phyloP scores from a whole-genome alignment of 2,888 invertebrate species.

The Brenthis hecate region DNA sequence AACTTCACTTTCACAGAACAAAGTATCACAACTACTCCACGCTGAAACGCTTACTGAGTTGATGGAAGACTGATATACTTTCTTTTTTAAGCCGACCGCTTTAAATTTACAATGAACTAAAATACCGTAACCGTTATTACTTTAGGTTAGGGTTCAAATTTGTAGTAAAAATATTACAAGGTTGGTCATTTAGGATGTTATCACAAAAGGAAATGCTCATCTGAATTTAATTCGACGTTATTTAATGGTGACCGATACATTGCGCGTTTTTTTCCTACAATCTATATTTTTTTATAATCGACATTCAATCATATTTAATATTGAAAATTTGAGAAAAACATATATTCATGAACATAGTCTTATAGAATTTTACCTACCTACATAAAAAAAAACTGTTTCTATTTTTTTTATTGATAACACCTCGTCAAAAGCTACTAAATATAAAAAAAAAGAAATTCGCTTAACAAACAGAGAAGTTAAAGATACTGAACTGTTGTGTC shows the following conservation, averaged over 20 bases:
- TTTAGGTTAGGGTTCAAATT: slow-evolving; percentile 28
- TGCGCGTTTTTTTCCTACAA: slow-evolving; percentile 19
- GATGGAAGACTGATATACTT: slow-evolving; percentile 29
- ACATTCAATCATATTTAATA: too few species aligned
- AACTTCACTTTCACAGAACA: slow-evolving; percentile 23
- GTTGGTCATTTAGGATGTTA: not conserved
- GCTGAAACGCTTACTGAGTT: slow-evolving; percentile 25
- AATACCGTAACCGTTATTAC: slow-evolving; percentile 7
- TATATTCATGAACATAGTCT: too few species aligned
- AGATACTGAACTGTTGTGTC: too few species aligned
- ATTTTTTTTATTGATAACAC: too few species aligned
- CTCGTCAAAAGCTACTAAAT: too few species aligned
- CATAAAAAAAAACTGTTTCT: too few species aligned
- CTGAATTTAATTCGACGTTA: slow-evolving; percentile 15
- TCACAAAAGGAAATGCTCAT: slow-evolving; percentile 25
- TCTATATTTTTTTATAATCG: not conserved
- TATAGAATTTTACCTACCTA: too few species aligned
- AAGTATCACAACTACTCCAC: slow-evolving; percentile 20
- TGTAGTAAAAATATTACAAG: not conserved
- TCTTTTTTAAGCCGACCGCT: slow-evolving; percentile 36
- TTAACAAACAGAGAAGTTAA: too few species aligned
- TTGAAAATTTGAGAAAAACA: too few species aligned
- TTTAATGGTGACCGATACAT: slow-evolving; percentile 24
- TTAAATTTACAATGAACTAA: slow-evolving; percentile 8
- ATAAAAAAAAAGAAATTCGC: too few species aligned